Evolutionary conservation across 2,888 invertebrate genomes (phyloP).

Genomic region (Pseudococcus longispinus): DNA sequence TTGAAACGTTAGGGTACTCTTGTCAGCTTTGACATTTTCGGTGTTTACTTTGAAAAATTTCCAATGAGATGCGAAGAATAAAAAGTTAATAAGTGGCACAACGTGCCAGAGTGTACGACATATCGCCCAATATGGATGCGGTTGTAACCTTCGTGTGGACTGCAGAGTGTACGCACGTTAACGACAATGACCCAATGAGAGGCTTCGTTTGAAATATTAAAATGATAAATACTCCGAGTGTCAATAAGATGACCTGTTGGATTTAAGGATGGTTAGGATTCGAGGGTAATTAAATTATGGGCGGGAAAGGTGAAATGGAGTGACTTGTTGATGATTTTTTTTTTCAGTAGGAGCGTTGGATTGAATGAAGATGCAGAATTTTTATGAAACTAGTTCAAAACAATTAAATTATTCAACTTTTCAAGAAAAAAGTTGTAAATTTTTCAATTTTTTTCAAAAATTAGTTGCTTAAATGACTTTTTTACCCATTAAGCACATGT

Average conservation of each 20-base stretch:
- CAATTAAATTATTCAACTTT: too few species aligned
- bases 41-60: background rate
- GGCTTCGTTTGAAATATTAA: background rate
- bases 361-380: background rate
- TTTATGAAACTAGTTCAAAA: too few species aligned
- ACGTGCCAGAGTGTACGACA: background rate
- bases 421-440: too few species aligned
- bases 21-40: background rate
- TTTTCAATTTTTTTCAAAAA: too few species aligned
- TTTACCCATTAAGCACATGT: too few species aligned
- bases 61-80: background rate
- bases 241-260: background rate
- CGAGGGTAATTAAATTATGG: background rate
- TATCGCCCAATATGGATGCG: conserved; percentile 2
- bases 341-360: too few species aligned
- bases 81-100: background rate
- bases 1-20: background rate
- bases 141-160: background rate
- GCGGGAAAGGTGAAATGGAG: background rate
- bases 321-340: background rate
- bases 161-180: background rate
- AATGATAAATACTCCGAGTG: background rate
- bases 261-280: background rate
- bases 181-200: conserved; percentile 35
- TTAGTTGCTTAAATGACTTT: too few species aligned